A percentile compares a stretch with the other conserved stretches of the same genome.
Evolutionary conservation across 2,797 vertebrate genomes (phyloP).

Genomic region (Protosalanx chinensis): DNA sequence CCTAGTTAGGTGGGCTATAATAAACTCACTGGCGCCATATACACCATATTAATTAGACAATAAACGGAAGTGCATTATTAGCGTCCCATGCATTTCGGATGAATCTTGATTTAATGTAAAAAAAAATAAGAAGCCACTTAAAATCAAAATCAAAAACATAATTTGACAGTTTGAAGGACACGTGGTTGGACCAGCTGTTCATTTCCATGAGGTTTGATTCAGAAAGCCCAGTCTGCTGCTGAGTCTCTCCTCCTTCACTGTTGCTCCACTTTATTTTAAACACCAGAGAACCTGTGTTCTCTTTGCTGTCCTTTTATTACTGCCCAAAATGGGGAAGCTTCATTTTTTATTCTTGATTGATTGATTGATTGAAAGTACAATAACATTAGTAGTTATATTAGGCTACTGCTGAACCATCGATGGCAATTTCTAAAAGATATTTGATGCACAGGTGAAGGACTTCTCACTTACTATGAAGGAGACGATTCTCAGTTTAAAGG

Average conservation of each 20-base stretch:
- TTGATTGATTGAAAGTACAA: no score
- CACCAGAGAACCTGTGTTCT: background rate
- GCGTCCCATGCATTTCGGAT: background rate
- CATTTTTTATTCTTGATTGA: no score
- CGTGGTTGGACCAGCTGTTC: slow-evolving; percentile 9
- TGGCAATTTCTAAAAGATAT: no score
- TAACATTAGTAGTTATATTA: no score
- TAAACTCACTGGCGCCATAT: no score
- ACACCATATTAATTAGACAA: background rate
- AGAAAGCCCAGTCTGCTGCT: slow-evolving; percentile 27
- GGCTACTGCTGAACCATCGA: no score
- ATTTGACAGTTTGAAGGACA: background rate
- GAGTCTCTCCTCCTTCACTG: slow-evolving; percentile 29
- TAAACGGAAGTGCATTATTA: background rate
- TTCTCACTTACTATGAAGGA: background rate
- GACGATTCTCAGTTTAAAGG: background rate
- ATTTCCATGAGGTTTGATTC: slow-evolving; percentile 15
- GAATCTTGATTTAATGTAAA: background rate
- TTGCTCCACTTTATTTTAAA: slow-evolving; percentile 23
- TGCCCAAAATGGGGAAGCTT: background rate
- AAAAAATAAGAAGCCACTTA: background rate
- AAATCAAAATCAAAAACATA: background rate
- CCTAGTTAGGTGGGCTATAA: no score
- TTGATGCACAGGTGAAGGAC: background rate
- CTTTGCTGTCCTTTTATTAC: background rate